A percentile compares a stretch with the other conserved stretches of the same genome.
Conservation (phyloP, 2,888 invertebrate genomes). For the Eristalinus aeneus region DNA sequence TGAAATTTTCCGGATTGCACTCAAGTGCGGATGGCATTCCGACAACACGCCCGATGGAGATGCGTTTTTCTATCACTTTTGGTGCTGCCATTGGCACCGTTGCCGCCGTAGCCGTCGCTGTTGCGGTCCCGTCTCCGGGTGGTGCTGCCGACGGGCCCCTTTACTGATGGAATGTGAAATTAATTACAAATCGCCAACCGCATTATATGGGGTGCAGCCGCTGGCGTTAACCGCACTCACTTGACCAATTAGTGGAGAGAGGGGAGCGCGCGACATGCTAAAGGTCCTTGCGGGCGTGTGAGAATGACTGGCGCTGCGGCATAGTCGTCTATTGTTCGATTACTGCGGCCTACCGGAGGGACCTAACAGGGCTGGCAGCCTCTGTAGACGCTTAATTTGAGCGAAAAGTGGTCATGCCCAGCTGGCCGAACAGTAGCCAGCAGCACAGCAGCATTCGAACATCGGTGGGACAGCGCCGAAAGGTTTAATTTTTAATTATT, state of each 20-base stretch:
- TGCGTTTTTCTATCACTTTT: background rate
- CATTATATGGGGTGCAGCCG: slow-evolving; percentile 3
- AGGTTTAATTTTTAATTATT: background rate
- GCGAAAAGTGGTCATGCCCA: slow-evolving; percentile 7
- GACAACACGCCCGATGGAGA: no score
- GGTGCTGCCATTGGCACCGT: background rate
- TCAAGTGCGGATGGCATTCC: background rate
- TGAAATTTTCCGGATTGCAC: background rate
- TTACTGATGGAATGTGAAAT: slow-evolving; percentile 14
- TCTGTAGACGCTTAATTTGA: slow-evolving; percentile 4
- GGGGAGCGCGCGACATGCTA: background rate
- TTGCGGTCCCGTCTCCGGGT: background rate
- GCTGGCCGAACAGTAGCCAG: background rate
- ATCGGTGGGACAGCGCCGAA: background rate
- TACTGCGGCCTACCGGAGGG: background rate
- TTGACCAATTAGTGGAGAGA: background rate
- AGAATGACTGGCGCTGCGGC: background rate
- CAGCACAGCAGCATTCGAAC: background rate
- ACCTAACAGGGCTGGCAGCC: background rate
- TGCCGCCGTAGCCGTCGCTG: background rate
- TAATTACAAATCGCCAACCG: slow-evolving; percentile 26
- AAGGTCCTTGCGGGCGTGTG: background rate
- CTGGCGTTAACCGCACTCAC: slow-evolving; percentile 4
- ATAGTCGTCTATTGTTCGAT: slow-evolving; percentile 14
- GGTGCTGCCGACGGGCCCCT: background rate